Evolutionary conservation across 53 echinoderm and acorn worm genomes (phyloP).

Genomic region (Arbacia lixula): DNA sequence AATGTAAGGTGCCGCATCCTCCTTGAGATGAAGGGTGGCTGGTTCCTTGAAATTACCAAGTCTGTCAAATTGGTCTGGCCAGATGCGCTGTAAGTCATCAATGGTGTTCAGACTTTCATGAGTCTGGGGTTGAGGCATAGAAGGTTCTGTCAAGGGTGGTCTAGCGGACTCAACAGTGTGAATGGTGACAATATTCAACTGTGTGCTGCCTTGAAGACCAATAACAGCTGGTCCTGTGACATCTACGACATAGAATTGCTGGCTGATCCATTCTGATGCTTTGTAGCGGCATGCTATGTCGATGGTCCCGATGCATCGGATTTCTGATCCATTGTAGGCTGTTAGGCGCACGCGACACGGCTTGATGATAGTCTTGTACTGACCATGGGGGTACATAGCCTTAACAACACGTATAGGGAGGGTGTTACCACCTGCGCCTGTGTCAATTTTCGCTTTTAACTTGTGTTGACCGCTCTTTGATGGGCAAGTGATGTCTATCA

Average conservation of each 20-base stretch:
- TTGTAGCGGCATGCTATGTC: constrained; percentile 53
- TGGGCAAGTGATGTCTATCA: constrained; percentile 41
- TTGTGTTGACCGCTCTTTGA: constrained; percentile 19
- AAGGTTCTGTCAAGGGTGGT: not conserved
- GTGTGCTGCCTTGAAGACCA: constrained; percentile 43
- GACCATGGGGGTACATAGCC: constrained; percentile 56
- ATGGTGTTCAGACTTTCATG: not conserved
- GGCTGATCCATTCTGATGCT: constrained; percentile 37
- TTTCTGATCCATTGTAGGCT: constrained; percentile 66
- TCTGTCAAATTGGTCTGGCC: constrained; percentile 58
- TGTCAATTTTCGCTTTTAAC: constrained; percentile 65
- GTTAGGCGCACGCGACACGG: constrained; percentile 30
- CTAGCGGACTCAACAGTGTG: constrained; percentile 6
- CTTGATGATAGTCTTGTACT: not conserved
- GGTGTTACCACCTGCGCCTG: constrained; percentile 60
- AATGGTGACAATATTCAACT: constrained; percentile 55
- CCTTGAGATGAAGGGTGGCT: constrained; percentile 60
- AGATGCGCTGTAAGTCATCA: constrained; percentile 26
- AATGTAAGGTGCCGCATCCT: constrained; percentile 44
- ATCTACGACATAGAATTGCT: constrained; percentile 62
- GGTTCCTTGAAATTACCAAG: constrained; percentile 60
- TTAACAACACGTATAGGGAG: constrained; percentile 60
- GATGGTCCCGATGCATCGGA: constrained; percentile 60
- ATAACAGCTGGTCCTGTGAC: constrained; percentile 67
- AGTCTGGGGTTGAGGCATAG: not conserved